A percentile compares a stretch with the other conserved stretches of the same genome.
phyloP scores from a whole-genome alignment of 2,113 vertebrate species.

The Brachypteracias leptosomus region DNA sequence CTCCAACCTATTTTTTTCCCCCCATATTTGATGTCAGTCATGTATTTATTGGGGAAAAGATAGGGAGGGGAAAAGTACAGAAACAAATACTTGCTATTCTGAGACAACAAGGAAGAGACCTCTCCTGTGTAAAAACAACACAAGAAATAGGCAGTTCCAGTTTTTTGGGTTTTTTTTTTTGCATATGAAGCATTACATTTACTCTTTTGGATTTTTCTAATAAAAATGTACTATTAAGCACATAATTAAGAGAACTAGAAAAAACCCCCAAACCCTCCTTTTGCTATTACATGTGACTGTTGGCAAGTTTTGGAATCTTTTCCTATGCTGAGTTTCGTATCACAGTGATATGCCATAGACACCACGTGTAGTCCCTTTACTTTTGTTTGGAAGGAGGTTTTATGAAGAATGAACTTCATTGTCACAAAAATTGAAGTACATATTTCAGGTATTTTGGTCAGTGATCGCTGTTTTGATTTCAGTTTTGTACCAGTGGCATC shows the following conservation, averaged over 20 bases:
- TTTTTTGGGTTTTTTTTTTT: neutral
- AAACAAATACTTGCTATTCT: neutral
- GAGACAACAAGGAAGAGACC: neutral
- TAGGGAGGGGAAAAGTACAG: neutral
- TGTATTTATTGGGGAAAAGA: neutral
- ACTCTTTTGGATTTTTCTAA: neutral
- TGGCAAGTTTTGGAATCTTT: neutral
- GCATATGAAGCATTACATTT: neutral
- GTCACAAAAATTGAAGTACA: neutral
- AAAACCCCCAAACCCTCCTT: neutral
- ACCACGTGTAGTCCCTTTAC: neutral
- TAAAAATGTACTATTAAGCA: constrained; percentile 1
- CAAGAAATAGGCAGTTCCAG: neutral
- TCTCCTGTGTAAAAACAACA: neutral
- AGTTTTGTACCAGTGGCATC: neutral
- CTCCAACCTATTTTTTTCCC: neutral
- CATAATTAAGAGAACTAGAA: neutral
- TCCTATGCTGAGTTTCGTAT: neutral
- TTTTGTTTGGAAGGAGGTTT: neutral
- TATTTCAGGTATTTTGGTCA: neutral
- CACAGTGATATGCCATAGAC: neutral
- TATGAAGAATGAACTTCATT: neutral
- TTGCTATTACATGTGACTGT: neutral
- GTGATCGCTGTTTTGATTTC: constrained; percentile 1
- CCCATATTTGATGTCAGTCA: neutral